Evolutionary conservation across 2,888 invertebrate species (phyloP), one percentile per base, ranked within the genome.

Genomic region (Diarsia dahlii): DNA sequence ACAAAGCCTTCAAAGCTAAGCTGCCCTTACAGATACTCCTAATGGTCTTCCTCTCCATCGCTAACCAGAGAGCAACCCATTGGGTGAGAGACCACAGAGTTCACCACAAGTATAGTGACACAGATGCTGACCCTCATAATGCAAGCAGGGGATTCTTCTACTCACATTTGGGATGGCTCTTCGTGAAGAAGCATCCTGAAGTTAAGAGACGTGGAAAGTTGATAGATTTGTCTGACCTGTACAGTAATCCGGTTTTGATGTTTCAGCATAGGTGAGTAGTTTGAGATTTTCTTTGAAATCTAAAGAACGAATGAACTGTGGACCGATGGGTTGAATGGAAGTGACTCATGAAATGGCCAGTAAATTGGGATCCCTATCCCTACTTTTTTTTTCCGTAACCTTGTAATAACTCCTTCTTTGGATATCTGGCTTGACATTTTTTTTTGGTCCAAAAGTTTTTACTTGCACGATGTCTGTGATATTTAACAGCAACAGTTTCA

Each of bases 151-250:
- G 98, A 10, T 98, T 99, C 94, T 98, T 98, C 96, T 99, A 98
- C 93, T 97, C 98, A 0, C 98, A 99, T 92, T 96, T 98, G 71
- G 98, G 98, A 23, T 99, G 98, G 98, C 93, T 98, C 65, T 90
- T 98, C 78, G 97, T 97, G 87, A 97, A 97, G 80, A 98, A 98
- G 91, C 98, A 98, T 89, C 97, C 98, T 0, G 97, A 98, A 79
- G 98, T 98, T 20, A 97, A 96, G 84, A 95, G 93, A 68, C 98
- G 98, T 88, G 98, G 98, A 71, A 97, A 97, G 80, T 94, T 96
- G 50, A 96, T 98, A 64, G 98, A 98, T 88, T 88, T 98, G 88
- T 97, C 97, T 18, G 98, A 99, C 91, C 95, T 98, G 56, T 94
- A 96, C 82, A 94, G 93, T 13, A 98, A 98, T 90, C 97, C 98